Base-by-base conservation (phyloP, 1,140 invertebrate species). In the Drosophila lowei region DNA sequence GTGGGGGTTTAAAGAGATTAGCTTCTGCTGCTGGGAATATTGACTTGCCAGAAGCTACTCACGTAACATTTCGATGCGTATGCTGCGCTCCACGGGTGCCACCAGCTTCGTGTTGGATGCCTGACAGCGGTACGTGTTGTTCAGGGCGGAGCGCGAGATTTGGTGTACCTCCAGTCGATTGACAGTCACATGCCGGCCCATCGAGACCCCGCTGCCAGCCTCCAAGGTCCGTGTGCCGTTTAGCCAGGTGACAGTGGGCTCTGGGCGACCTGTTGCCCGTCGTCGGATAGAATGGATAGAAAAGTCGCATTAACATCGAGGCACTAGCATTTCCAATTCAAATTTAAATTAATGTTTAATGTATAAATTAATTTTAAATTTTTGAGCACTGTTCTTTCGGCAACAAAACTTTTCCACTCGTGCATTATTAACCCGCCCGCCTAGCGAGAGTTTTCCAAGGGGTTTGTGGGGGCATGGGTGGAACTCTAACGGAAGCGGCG, bases 81-180 rank as follows among this genome's bases (percentile, higher is more conserved):
- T 95, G 58, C 94, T 95, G 89, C 95, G 95, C 90, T 96, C 95
- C 48, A 95, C 93, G 0, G 96, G 95, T 74, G 95, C 94, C 85
- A 95, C 96, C 25, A 97, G 94, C 79, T 97, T 95, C 15, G 96
- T 97, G 90, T 97, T 98, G 52, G 94, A 95, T 0, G 96, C 97
- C 88, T 95, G 95, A 91, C 97, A 97, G 91, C 96, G 97, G 92
- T 95, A 96, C 4, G 95, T 96, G 8, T 95, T 95, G 90, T 97
- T 96, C 46, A 97, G 93, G 61, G 97, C 95, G 59, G 94, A 94
- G 72, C 96, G 93, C 68, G 93, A 93, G 47, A 98, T 92, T 60
- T 94, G 93, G 8, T 93, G 92, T 54, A 97, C 93, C 79, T 95
- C 94, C 65, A 97, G 92, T 58, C 94, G 93, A 92, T 96, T 97